phyloP scores from a whole-genome alignment of 1,140 invertebrate species.

The Heliconius hermathena region DNA sequence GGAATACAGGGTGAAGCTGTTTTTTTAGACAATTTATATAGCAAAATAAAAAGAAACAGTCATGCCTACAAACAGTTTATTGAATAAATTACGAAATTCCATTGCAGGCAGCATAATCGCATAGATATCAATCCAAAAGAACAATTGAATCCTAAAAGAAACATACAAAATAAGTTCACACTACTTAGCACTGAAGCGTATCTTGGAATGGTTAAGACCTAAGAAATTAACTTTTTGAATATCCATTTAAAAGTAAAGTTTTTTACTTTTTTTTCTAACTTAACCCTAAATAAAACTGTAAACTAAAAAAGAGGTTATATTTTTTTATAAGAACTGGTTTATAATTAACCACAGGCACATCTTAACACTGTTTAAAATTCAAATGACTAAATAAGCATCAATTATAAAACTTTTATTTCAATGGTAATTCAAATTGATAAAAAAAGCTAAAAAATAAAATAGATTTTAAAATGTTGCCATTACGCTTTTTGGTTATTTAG shows the following conservation, averaged over 20 bases:
- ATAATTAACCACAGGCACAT: neutral
- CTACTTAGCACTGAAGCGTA: slow-evolving; percentile 49
- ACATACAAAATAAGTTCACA: slow-evolving; percentile 45
- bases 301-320: neutral
- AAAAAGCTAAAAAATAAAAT: neutral
- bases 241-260: neutral
- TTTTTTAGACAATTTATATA: too few relatives aligned
- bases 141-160: slow-evolving; percentile 50
- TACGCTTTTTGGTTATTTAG: slow-evolving; percentile 11
- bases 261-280: too few relatives aligned
- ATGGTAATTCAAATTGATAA: slow-evolving; percentile 1
- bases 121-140: slow-evolving; percentile 46
- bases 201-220: slow-evolving; percentile 63
- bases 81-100: slow-evolving; percentile 73
- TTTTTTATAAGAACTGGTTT: neutral
- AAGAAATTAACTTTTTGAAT: slow-evolving; percentile 2
- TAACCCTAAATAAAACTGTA: slow-evolving; percentile 17
- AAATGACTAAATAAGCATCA: neutral
- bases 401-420: slow-evolving; percentile 10
- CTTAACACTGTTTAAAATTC: neutral
- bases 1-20: too few relatives aligned
- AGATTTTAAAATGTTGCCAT: slow-evolving; percentile 10
- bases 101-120: slow-evolving; percentile 57
- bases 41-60: slow-evolving; percentile 38
- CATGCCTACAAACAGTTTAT: slow-evolving; percentile 71